These are phyloP conservation scores for Trichonephila clavipes DNA, from an alignment of 1,140 invertebrate genomes.

Conservation along the genomic window DNA sequence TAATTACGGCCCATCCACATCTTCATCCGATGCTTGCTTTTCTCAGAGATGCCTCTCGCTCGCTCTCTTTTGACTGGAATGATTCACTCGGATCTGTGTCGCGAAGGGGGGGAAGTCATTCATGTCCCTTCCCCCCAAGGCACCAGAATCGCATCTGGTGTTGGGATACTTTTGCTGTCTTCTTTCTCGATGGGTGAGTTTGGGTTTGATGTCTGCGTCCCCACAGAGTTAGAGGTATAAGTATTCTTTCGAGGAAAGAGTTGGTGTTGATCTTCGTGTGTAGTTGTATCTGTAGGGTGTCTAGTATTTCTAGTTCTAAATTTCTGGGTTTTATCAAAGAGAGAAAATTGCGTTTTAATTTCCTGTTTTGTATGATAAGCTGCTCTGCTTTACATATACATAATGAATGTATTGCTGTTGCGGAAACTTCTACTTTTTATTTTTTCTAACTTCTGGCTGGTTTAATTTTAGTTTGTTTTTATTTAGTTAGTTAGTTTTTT, in stretches of 20 bases:
- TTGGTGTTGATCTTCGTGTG: too few species aligned
- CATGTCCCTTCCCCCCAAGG: not conserved
- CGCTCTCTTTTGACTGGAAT: constrained; percentile 31
- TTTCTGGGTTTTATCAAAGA: too few species aligned
- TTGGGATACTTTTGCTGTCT: constrained; percentile 33
- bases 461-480: too few species aligned
- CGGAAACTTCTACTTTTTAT: too few species aligned
- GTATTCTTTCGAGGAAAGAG: not conserved
- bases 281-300: too few species aligned
- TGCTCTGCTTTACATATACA: too few species aligned
- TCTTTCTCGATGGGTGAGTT: constrained; percentile 23
- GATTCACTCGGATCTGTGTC: constrained; percentile 57
- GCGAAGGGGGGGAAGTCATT: not conserved
- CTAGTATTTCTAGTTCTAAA: too few species aligned
- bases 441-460: too few species aligned
- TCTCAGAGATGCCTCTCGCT: constrained; percentile 45
- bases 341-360: too few species aligned
- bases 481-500: too few species aligned
- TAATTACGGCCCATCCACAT: constrained; percentile 68
- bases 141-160: constrained; percentile 28
- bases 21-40: constrained; percentile 57
- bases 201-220: not conserved
- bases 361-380: too few species aligned
- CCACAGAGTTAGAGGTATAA: not conserved
- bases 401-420: too few species aligned